Conservation (phyloP, 2,888 invertebrate genomes). For the Acronicta aceris region DNA sequence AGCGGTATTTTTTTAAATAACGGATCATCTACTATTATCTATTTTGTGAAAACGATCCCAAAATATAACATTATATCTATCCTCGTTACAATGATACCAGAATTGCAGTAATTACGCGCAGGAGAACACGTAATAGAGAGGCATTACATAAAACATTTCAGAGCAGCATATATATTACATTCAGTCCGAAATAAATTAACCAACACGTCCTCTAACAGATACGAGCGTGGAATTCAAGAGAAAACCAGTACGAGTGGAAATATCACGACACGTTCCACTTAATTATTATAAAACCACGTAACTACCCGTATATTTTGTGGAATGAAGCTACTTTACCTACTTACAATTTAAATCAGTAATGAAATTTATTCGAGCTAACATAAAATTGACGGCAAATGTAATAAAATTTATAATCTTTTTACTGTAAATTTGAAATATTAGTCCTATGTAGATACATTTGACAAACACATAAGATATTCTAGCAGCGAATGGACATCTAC, state of each 20-base stretch:
- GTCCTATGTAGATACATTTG: no score
- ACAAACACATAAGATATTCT: no score
- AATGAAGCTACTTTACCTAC: conserved; percentile 6
- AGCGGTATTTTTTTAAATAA: no score
- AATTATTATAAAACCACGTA: conserved; percentile 32
- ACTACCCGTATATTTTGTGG: conserved; percentile 28
- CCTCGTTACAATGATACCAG: background rate
- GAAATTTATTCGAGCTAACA: background rate
- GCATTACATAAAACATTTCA: background rate
- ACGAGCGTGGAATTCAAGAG: conserved; percentile 14
- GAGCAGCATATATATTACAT: conserved; percentile 12
- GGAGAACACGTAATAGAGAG: conserved; percentile 1
- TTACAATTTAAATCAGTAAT: background rate
- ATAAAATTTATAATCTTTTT: no score
- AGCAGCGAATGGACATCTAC: no score
- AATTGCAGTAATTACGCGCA: background rate
- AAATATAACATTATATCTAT: no score
- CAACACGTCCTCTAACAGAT: conserved; percentile 18
- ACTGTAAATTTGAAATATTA: no score
- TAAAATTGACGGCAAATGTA: no score
- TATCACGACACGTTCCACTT: conserved; percentile 34
- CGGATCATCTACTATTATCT: no score
- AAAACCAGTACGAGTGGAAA: conserved; percentile 30
- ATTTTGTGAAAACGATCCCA: no score
- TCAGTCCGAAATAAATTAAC: conserved; percentile 23